These are phyloP conservation scores for Acleris sparsana DNA, from an alignment of 2,888 invertebrate genomes.

Conservation along the genomic window DNA sequence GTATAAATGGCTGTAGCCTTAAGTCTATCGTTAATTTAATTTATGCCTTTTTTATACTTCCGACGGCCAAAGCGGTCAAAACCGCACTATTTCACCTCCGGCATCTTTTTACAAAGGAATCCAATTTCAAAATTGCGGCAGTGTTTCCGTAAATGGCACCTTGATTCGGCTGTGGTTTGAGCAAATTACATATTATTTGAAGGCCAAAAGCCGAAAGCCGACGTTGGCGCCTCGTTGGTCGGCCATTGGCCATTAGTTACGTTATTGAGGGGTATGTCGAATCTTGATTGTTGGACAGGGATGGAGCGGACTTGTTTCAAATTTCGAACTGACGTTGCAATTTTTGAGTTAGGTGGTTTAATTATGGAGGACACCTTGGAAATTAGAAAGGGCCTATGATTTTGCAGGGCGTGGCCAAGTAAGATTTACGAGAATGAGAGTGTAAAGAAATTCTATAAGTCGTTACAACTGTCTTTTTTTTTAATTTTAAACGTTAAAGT, in stretches of 20 bases:
- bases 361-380: constrained; percentile 1
- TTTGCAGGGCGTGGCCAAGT: not conserved
- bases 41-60: no score
- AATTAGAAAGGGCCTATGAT: not conserved
- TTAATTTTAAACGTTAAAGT: no score
- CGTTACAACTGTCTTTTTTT: no score
- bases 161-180: constrained; percentile 61
- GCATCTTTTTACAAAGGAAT: constrained; percentile 21
- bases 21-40: no score
- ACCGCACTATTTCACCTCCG: not conserved
- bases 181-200: constrained; percentile 76
- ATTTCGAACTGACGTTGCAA: constrained; percentile 38
- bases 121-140: constrained; percentile 33
- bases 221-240: constrained; percentile 77
- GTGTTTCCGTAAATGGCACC: constrained; percentile 53
- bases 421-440: no score
- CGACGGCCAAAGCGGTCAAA: no score
- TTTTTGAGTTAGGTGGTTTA: constrained; percentile 19
- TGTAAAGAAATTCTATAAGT: no score
- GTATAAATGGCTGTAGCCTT: no score
- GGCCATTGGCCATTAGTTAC: constrained; percentile 55
- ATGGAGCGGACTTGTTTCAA: constrained; percentile 43
- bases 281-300: constrained; percentile 56
- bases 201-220: constrained; percentile 59
- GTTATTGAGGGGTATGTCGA: constrained; percentile 65